Evolutionary conservation across 2,113 vertebrate species (phyloP).

Genomic region (Chaetops frenatus): DNA sequence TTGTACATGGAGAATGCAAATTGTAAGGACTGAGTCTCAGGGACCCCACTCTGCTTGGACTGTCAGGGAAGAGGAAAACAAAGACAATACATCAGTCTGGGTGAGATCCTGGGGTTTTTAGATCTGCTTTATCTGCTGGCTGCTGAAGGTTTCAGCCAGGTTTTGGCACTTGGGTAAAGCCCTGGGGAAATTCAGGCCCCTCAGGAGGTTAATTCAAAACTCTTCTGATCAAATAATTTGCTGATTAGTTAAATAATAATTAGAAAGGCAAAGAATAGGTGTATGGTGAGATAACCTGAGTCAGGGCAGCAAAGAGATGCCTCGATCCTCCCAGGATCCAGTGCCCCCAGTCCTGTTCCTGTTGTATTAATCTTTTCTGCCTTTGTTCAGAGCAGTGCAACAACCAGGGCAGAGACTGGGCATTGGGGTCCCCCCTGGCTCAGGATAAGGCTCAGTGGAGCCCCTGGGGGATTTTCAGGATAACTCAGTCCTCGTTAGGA

Average conservation of each 20-base stretch:
- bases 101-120: not conserved
- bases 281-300: not conserved
- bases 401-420: not conserved
- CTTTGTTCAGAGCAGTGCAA: not conserved
- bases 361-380: not conserved
- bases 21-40: not conserved
- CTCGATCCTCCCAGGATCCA: fast-evolving
- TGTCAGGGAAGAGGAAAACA: not conserved
- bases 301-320: not conserved
- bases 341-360: fast-evolving
- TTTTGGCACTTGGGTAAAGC: not conserved
- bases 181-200: not conserved
- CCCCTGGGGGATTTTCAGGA: not conserved
- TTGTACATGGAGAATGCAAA: slow-evolving; percentile 39
- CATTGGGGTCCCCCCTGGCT: no score
- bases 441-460: not conserved
- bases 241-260: not conserved
- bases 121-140: not conserved
- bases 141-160: not conserved
- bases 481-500: not conserved
- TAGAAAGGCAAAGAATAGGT: not conserved
- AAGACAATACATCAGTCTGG: not conserved
- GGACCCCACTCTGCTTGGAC: not conserved
- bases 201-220: not conserved
- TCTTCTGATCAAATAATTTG: not conserved